Percentiles rank a stretch among this genome's conserved stretches.
phyloP scores from a whole-genome alignment of 1,140 invertebrate genomes.

The Mercenaria mercenaria region DNA sequence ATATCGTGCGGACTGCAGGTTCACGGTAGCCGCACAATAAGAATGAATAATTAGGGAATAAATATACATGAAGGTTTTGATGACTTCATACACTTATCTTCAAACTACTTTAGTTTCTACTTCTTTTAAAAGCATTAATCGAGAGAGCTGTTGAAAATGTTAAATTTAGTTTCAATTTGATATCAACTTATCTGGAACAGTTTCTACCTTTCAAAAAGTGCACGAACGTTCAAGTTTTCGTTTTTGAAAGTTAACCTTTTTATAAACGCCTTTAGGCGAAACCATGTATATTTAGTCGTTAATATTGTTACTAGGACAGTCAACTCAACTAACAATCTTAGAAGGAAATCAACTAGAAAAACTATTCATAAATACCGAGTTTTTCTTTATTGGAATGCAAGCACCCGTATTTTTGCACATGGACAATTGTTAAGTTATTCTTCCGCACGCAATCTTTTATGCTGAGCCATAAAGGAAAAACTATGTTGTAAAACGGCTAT shows the following conservation, averaged over 20 bases:
- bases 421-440: constrained; percentile 36
- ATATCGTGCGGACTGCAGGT: neutral
- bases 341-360: neutral
- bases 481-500: neutral
- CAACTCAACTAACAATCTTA: neutral
- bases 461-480: neutral
- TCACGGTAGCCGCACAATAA: neutral
- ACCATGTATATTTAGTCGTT: too few species aligned
- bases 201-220: too few species aligned
- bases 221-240: too few species aligned
- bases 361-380: neutral
- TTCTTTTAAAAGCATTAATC: neutral
- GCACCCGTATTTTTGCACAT: constrained; percentile 30
- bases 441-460: constrained; percentile 32
- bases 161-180: neutral
- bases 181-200: neutral
- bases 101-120: neutral
- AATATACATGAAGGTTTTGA: neutral
- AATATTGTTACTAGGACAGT: neutral
- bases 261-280: too few species aligned
- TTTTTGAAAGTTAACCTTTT: too few species aligned
- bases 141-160: too few species aligned
- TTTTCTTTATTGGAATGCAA: constrained; percentile 35
- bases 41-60: too few species aligned
- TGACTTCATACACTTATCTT: neutral